Evolutionary conservation across 2,113 vertebrate genomes (phyloP), one percentile per base, ranked within the genome.

Genomic region (Myotis davidii): DNA sequence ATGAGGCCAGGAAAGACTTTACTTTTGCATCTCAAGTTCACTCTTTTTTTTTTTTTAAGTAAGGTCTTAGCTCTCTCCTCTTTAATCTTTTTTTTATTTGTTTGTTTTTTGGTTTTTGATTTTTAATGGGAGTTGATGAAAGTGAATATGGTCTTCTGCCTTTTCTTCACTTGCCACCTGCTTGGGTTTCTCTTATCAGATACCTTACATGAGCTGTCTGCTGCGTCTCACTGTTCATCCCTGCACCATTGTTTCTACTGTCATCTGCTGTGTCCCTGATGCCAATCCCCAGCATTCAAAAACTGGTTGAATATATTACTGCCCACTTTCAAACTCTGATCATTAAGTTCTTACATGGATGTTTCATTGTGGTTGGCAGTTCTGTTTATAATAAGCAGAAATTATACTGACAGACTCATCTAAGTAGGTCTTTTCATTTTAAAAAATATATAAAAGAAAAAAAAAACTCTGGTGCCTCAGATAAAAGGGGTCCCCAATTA

Each of bases 91-190:
- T 25, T 56, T 76, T 76, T 12, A n/a, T 77, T 77, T 72, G 79
- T 45, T 54, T 85, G 59, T 27, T 34, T 54, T 67, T 69, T 17
- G 9, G 17, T 29, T 90, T 79, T 59, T 48, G 39, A 56, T 88
- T 77, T 89, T 90, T 32, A 85, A 74, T 88, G 45, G 25, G 59
- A 85, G 61, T 23, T 10, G 45, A 34, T 70, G 65, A 83, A 64
- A 25, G 27, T 13, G 29, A 74, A n/a, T 21, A 82, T 39, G 4
- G 59, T 94, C 61, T 82, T 27, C 18, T 92, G 56, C 52, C 29
- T 93, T 91, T 92, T 48, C 90, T 73, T 90, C 90, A 95, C 74
- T 90, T 87, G 94, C 81, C 97, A 97, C 77, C 96, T 97, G 96
- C n/a, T 96, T 56, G 27, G 52, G 16, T 79, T 87, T 61, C 82